Conservation (phyloP, 2,888 invertebrate genomes). For the Chloromyia formosa region DNA sequence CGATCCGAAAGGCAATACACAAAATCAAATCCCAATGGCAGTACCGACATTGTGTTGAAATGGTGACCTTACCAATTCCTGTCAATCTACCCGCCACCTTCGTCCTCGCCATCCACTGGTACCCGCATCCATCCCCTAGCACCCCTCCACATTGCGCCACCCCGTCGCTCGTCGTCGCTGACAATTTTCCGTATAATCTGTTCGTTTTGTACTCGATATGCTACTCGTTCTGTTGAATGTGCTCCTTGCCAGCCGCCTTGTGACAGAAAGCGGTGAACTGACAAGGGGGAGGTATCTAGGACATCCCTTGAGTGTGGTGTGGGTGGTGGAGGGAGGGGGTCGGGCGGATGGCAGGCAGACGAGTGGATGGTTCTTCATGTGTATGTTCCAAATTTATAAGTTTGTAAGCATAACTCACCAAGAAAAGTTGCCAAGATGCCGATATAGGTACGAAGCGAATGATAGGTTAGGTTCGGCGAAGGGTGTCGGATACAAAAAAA, state of each 20-base stretch:
- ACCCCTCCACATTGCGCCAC: constrained; percentile 20
- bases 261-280: constrained; percentile 7
- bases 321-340: background rate
- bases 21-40: background rate
- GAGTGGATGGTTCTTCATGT: constrained; percentile 11
- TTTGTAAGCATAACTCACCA: constrained; percentile 35
- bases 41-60: constrained; percentile 10
- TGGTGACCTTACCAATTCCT: background rate
- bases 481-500: constrained; percentile 7
- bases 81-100: background rate
- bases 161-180: constrained; percentile 17
- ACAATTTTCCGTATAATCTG: constrained; percentile 35
- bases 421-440: constrained; percentile 39
- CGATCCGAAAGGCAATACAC: background rate
- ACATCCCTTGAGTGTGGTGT: too few species aligned
- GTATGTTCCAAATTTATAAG: constrained; percentile 42
- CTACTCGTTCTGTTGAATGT: constrained; percentile 17
- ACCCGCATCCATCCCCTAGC: background rate
- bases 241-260: constrained; percentile 16
- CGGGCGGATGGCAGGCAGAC: background rate
- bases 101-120: background rate
- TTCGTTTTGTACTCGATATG: constrained; percentile 28
- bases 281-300: too few species aligned
- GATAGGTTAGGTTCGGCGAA: constrained; percentile 14
- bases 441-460: background rate